Conservation (phyloP, 2,888 invertebrate species). For the Oasisia sp. region DNA sequence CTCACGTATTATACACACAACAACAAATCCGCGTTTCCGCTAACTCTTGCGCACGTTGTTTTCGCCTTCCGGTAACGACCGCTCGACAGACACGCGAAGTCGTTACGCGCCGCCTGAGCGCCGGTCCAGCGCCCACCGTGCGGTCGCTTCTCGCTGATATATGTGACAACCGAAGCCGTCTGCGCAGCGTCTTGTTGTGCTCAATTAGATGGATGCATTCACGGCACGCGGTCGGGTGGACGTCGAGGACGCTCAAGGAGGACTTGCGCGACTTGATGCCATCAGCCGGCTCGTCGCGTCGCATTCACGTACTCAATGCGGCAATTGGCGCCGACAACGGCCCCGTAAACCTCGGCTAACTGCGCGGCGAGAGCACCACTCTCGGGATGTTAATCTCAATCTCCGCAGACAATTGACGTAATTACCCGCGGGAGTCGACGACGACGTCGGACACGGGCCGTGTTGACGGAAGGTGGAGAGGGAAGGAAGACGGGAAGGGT, state of each 20-base stretch:
- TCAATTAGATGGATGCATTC: slow-evolving; percentile 7
- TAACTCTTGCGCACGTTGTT: neutral
- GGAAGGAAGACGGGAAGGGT: neutral
- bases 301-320: neutral
- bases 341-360: slow-evolving; percentile 1
- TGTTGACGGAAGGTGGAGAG: neutral
- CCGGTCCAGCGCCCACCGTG: neutral
- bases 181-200: neutral
- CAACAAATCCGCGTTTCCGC: neutral
- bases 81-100: neutral
- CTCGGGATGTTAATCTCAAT: slow-evolving; percentile 5
- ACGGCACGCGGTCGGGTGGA: neutral
- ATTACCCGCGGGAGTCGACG: neutral
- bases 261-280: neutral
- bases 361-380: neutral
- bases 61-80: neutral
- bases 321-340: neutral
- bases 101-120: neutral
- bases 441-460: neutral
- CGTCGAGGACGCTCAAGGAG: neutral
- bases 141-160: neutral
- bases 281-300: neutral
- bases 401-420: neutral
- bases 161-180: neutral
- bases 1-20: neutral